Conservation (phyloP, 1,140 invertebrate genomes). For the Ostrea edulis region DNA sequence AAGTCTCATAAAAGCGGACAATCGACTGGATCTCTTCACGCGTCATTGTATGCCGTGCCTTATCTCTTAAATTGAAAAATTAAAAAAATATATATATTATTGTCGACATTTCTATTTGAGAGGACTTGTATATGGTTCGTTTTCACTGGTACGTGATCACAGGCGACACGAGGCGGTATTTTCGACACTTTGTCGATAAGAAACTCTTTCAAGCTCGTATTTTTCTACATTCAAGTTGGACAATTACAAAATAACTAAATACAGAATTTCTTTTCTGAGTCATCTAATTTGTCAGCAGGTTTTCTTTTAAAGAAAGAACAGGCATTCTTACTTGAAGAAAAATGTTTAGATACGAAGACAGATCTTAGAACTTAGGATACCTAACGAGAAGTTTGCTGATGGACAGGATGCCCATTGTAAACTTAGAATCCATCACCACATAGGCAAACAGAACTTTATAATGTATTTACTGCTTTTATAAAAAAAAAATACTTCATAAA, state of each 20-base stretch:
- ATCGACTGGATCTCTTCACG: background rate
- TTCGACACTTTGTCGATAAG: background rate
- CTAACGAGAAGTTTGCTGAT: no score
- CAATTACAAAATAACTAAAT: slow-evolving; percentile 1
- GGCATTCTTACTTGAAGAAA: background rate
- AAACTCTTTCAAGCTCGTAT: slow-evolving; percentile 11
- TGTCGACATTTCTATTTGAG: background rate
- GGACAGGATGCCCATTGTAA: no score
- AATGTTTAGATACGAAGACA: background rate
- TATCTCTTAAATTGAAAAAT: slow-evolving; percentile 34
- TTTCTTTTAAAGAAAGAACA: background rate
- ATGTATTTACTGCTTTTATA: no score
- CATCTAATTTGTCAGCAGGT: slow-evolving; percentile 10
- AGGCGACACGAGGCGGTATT: background rate
- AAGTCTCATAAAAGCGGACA: background rate
- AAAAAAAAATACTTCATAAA: no score
- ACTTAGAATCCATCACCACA: no score
- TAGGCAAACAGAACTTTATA: no score
- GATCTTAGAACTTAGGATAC: background rate
- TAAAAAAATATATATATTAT: slow-evolving; percentile 23
- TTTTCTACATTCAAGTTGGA: background rate
- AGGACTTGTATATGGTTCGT: background rate
- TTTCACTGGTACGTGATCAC: background rate
- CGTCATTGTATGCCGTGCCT: background rate
- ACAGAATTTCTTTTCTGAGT: background rate